Evolutionary conservation across 2,797 vertebrate genomes (phyloP).

Genomic region (Muraenolepis orangiensis): DNA sequence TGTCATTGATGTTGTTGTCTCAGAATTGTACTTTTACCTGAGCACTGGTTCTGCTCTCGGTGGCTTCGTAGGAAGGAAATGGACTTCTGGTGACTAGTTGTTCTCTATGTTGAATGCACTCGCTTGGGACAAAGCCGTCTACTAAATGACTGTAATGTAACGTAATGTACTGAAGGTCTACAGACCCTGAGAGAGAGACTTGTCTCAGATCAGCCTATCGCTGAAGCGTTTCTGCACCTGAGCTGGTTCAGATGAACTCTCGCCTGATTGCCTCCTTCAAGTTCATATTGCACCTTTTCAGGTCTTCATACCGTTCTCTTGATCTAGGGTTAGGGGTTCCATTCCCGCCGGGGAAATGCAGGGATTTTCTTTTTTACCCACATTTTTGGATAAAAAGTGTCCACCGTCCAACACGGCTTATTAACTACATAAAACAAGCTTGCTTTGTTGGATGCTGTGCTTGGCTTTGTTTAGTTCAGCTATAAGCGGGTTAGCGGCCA

Average conservation of each 20-base stretch:
- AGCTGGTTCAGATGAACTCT: background rate
- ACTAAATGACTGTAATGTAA: too few relatives aligned
- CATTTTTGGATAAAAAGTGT: background rate
- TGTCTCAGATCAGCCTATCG: background rate
- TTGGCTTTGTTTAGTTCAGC: background rate
- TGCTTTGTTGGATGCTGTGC: background rate
- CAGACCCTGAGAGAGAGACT: background rate
- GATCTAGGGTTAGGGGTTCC: background rate
- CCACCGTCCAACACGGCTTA: too few relatives aligned
- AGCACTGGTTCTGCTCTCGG: too few relatives aligned
- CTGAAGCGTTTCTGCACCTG: background rate
- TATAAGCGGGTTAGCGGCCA: background rate
- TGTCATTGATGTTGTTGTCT: too few relatives aligned
- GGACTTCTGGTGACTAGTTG: too few relatives aligned
- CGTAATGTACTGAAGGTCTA: too few relatives aligned
- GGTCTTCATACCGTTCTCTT: background rate
- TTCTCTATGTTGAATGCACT: too few relatives aligned
- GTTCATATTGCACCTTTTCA: background rate
- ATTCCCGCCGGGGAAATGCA: background rate
- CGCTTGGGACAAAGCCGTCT: too few relatives aligned
- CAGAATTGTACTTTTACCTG: too few relatives aligned
- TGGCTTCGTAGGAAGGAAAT: too few relatives aligned
- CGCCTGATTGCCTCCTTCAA: background rate
- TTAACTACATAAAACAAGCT: background rate
- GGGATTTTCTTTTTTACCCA: background rate